Evolutionary conservation across 2,888 invertebrate genomes (phyloP), one percentile per base, ranked within the genome.

Genomic region (Stegophylla sp.): DNA sequence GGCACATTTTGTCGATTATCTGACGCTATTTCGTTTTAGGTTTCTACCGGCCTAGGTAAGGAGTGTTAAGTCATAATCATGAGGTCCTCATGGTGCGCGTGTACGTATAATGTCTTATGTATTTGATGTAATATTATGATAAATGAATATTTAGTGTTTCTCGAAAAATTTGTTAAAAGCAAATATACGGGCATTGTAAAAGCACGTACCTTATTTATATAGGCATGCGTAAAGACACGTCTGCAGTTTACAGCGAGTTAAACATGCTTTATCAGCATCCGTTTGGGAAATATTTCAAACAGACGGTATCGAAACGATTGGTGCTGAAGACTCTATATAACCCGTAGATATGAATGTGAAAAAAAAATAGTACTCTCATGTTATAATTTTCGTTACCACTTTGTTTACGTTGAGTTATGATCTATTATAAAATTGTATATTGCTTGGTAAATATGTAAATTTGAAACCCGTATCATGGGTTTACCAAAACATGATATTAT

Each of bases 261-360:
- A 61, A 59, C 43, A 59, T 5, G n/a, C 43, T 59, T 72, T 59
- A 59, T 73, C 72, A n/a, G 43, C 59, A 73, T 73, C 56, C 26
- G 56, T 45, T 59, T 43, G 0, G 26, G 43, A 26, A 26, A 72
- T 72, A 26, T 59, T 23, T 73, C 7, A 17, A 53, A 71, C 56
- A 15, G 13, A 7, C n/a, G 43, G 23, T 23, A 43, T 56, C 17
- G 7, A 41, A 53, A 20, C 34, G 5, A 28, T 28, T 51, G 53
- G 26, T 26, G 23, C 59, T 23, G 23, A 15, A 23, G 43, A 56
- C 41, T 59, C 56, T 28, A 10, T 0, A 20, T 48, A 9, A n/a
- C 34, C 10, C 15, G 23, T 56, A 56, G 13, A 10, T 28, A 28
- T 20, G 34, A 34, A 56, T 9, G n/a, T 1, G n/a, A 10, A 63